Evolutionary conservation across 2,113 vertebrate species (phyloP).

Genomic region (Ploceus nigricollis): DNA sequence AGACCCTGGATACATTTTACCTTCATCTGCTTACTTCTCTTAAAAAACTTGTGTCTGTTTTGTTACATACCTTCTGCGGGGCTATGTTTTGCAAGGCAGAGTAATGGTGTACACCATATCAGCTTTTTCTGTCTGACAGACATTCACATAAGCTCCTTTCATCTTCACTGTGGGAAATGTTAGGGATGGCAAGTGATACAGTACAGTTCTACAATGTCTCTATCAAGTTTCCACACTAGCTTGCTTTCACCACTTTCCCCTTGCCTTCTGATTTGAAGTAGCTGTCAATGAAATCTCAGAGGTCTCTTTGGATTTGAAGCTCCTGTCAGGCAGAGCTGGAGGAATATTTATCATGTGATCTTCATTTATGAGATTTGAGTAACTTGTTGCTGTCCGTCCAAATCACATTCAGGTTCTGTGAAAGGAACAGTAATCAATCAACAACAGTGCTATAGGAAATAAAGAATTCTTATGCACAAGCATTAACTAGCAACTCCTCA

Average conservation of each 20-base stretch:
- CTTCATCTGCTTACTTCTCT: neutral
- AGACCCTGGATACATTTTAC: neutral
- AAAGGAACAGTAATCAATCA: neutral
- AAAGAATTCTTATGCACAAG: neutral
- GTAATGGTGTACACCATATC: neutral
- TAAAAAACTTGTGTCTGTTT: neutral
- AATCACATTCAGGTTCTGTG: neutral
- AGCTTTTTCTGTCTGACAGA: neutral
- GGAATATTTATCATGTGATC: neutral
- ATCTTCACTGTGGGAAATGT: neutral
- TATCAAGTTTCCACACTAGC: neutral
- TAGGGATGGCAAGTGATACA: neutral
- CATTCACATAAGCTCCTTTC: neutral
- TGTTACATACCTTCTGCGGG: neutral
- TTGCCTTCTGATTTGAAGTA: slow-evolving; percentile 9
- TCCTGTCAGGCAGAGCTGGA: neutral
- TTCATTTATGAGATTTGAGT: neutral
- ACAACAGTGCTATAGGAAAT: neutral
- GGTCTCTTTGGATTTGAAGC: neutral
- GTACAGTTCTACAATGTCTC: neutral
- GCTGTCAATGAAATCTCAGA: slow-evolving; percentile 17
- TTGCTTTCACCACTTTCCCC: slow-evolving; percentile 15
- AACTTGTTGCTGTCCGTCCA: neutral
- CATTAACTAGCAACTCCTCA: neutral
- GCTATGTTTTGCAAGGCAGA: neutral